phyloP scores from a whole-genome alignment of 1,140 invertebrate genomes.

The Zophobas morio region DNA sequence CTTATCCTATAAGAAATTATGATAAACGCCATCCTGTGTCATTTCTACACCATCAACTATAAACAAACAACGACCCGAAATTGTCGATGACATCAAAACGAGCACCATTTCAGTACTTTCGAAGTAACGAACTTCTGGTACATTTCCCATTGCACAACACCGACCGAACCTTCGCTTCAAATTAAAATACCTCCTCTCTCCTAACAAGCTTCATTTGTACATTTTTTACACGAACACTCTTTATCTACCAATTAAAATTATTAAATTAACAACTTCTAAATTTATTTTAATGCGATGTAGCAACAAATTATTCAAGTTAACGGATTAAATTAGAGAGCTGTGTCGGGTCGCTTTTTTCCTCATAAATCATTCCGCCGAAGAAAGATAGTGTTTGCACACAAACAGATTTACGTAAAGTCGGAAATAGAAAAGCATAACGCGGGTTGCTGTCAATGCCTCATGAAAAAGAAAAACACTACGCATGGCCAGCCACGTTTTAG shows the following conservation, averaged over 20 bases:
- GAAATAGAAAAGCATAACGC: background rate
- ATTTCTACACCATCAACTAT: too few relatives aligned
- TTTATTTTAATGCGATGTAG: slow-evolving; percentile 17
- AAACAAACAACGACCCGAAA: too few relatives aligned
- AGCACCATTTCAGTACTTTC: too few relatives aligned
- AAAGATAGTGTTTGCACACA: background rate
- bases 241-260: slow-evolving; percentile 35
- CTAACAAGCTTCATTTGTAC: too few relatives aligned
- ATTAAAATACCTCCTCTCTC: too few relatives aligned
- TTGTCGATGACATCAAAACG: too few relatives aligned
- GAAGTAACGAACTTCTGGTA: too few relatives aligned
- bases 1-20: too few relatives aligned
- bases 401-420: background rate
- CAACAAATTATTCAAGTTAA: slow-evolving; percentile 15
- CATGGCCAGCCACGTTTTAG: slow-evolving; percentile 31
- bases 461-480: slow-evolving; percentile 6
- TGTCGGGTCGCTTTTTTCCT: background rate
- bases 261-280: slow-evolving; percentile 26
- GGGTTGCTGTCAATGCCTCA: background rate
- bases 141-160: too few relatives aligned
- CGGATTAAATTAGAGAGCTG: slow-evolving; percentile 3
- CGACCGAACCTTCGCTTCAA: too few relatives aligned
- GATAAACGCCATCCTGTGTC: too few relatives aligned
- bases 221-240: too few relatives aligned
- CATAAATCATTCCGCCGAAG: background rate